phyloP scores from a whole-genome alignment of 2,888 invertebrate species.

The Eristalinus sepulchralis region DNA sequence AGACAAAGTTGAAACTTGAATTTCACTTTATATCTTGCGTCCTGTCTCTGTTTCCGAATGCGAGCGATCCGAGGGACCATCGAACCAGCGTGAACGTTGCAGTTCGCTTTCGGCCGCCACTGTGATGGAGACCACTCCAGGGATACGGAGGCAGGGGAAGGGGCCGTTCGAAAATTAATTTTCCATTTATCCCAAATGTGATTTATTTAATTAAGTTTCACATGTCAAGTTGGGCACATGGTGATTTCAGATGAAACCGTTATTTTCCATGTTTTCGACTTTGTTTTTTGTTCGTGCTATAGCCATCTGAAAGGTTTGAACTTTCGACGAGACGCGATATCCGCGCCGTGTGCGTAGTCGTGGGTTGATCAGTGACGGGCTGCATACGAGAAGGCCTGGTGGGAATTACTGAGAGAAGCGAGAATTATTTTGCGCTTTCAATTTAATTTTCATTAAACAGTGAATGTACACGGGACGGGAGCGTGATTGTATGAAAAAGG shows the following conservation, averaged over 20 bases:
- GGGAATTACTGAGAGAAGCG: conserved; percentile 21
- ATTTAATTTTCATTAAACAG: conserved; percentile 52
- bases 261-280: neutral
- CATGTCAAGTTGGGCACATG: conserved; percentile 55
- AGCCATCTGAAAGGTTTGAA: neutral
- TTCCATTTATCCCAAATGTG: conserved; percentile 60
- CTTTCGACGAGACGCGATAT: neutral
- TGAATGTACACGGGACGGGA: conserved; percentile 9
- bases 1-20: conserved; percentile 44
- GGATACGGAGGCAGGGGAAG: neutral
- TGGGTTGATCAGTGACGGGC: conserved; percentile 27
- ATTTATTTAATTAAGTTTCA: conserved; percentile 69
- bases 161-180: conserved; percentile 55
- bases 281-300: conserved; percentile 3
- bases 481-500: neutral
- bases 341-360: conserved; percentile 34
- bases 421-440: conserved; percentile 53
- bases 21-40: neutral
- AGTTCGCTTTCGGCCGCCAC: neutral
- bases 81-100: neutral
- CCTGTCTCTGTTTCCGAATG: neutral
- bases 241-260: conserved; percentile 44
- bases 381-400: neutral
- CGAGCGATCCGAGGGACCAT: neutral
- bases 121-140: neutral